Conservation (phyloP, 1,140 invertebrate species). For the Conopomorpha cramerella region DNA sequence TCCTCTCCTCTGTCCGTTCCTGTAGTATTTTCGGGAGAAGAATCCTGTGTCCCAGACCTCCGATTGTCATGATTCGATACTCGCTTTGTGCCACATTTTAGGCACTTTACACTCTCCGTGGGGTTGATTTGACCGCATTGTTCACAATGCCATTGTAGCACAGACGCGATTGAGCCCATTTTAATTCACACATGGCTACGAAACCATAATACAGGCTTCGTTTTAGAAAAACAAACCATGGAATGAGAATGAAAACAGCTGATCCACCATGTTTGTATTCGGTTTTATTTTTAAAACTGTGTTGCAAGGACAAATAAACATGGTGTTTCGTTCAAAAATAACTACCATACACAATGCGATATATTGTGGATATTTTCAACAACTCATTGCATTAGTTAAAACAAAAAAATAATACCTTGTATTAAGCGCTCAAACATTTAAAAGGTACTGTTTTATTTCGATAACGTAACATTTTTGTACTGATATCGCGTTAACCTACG, state of each 20-base stretch:
- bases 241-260: slow-evolving; percentile 60
- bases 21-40: slow-evolving; percentile 37
- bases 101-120: slow-evolving; percentile 77
- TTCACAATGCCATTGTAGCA: slow-evolving; percentile 87
- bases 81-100: slow-evolving; percentile 73
- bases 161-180: slow-evolving; percentile 88
- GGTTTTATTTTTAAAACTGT: slow-evolving; percentile 31
- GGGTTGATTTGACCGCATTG: slow-evolving; percentile 85
- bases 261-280: slow-evolving; percentile 65
- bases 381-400: neutral
- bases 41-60: slow-evolving; percentile 36
- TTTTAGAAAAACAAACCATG: slow-evolving; percentile 48
- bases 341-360: too few species aligned
- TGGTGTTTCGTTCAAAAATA: neutral
- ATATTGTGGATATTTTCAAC: neutral
- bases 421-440: too few species aligned
- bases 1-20: slow-evolving; percentile 43
- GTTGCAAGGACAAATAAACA: neutral
- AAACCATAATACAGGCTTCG: slow-evolving; percentile 52
- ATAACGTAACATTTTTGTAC: neutral
- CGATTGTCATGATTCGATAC: slow-evolving; percentile 53
- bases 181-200: slow-evolving; percentile 63
- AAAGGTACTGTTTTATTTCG: neutral
- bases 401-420: neutral
- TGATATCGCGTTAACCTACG: too few species aligned